A percentile compares a stretch with the other conserved stretches of the same genome.
phyloP scores from a whole-genome alignment of 2,113 vertebrate species.

The Lanius ludovicianus region DNA sequence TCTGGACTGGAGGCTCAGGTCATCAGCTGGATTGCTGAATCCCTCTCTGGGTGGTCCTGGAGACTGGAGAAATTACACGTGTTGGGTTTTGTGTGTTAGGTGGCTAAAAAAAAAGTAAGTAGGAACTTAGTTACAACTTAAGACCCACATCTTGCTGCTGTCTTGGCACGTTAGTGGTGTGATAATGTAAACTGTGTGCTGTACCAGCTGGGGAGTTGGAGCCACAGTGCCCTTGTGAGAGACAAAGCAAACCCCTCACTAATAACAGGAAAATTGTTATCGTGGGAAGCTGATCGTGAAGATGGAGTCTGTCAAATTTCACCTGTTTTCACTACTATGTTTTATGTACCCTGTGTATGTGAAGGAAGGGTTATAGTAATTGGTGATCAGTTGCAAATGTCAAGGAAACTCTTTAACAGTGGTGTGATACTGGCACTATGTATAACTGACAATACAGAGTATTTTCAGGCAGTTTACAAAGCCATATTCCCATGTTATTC shows the following conservation, averaged over 20 bases:
- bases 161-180: constrained; percentile 47
- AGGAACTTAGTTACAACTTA: background rate
- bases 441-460: background rate
- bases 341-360: constrained; percentile 46
- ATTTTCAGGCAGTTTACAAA: background rate
- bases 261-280: constrained; percentile 67
- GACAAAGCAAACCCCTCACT: constrained; percentile 24
- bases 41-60: background rate
- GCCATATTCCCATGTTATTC: background rate
- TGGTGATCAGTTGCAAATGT: background rate
- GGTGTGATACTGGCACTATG: background rate
- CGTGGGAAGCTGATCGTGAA: constrained; percentile 57
- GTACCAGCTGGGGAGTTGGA: constrained; percentile 62
- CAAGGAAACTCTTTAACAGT: background rate
- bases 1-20: background rate
- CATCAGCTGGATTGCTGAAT: background rate
- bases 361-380: constrained; percentile 36
- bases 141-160: background rate
- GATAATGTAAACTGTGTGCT: constrained; percentile 55
- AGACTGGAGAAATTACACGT: background rate
- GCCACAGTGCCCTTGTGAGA: constrained; percentile 66
- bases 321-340: constrained; percentile 74
- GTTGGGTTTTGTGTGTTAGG: background rate
- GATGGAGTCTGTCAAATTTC: constrained; percentile 74
- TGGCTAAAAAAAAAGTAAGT: background rate